Evolutionary conservation across 2,888 invertebrate species (phyloP), one percentile per base, ranked within the genome.

Genomic region (Chrysopilus asiliformis): DNA sequence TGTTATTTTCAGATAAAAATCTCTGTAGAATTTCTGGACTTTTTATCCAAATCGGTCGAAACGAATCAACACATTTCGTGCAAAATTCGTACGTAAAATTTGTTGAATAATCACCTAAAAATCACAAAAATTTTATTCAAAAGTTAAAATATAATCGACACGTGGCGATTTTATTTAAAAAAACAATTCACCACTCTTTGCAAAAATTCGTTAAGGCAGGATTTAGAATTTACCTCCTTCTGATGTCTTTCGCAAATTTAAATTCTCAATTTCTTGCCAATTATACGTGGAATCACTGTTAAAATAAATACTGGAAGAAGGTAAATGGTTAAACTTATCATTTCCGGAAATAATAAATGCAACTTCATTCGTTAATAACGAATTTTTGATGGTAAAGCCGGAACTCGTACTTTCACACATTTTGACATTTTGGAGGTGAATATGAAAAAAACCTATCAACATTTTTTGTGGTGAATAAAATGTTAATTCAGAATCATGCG

Each of bases 41-140:
- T n/a, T 27, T 10, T 10, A 22, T 22, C 43, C 43, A 43, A 26
- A 43, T 34, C 4, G 36, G 38, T 4, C 38, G 38, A 8, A 43
- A 9, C 9, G 24, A 36, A 7, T 22, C 15, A 12, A 36, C 36
- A 24, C 34, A 35, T 29, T 34, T n/a, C 12, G 9, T 10, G 13
- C 40, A 40, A 19, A 27, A 32, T 22, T 36, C 35, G 19, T 40
- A 35, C 5, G 39, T 32, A 17, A 42, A 32, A 13, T 19, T 14
- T n/a, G n/a, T n/a, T n/a, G n/a, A n/a, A n/a, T n/a, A n/a, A 3
- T 9, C 19, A 34, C 31, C 25, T 25, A 17, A 34, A 17, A 14
- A 14, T 15, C 15, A 28, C 10, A 18, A 31, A 5, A 26, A 13
- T 22, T 22, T 9, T 9, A 22, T 22, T 9, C 22, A 22, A 22